Evolutionary conservation across 2,113 vertebrate species (phyloP).

Genomic region (Pygathrix nemaeus): DNA sequence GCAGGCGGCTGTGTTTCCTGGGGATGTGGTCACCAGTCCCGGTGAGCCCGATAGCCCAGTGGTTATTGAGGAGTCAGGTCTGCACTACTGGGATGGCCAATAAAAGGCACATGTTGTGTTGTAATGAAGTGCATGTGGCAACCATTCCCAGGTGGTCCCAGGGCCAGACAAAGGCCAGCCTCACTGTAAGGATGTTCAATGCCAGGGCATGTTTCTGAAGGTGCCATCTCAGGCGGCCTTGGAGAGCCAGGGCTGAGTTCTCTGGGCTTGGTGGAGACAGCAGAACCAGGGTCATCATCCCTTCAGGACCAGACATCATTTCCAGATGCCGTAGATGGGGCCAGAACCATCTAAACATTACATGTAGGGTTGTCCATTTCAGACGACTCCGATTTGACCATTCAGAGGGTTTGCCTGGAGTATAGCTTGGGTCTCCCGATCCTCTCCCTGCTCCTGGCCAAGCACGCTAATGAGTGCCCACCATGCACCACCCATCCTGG

Average conservation of each 20-base stretch:
- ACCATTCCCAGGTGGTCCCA: not conserved
- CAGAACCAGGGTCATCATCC: not conserved
- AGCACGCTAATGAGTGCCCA: not conserved
- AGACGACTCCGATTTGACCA: not conserved
- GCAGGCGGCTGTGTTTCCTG: conserved; percentile 16
- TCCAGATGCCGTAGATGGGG: not conserved
- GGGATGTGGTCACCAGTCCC: conserved; percentile 37
- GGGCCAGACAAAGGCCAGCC: not conserved
- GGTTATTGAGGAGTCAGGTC: conserved; percentile 19
- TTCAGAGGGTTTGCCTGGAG: not conserved
- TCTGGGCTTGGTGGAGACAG: not conserved
- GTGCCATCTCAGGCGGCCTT: not conserved
- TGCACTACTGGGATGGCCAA: not conserved
- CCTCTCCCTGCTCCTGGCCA: rapidly evolving
- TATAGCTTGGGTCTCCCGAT: not conserved
- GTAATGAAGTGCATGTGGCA: not conserved
- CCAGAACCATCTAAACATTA: not conserved
- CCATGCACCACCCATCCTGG: not conserved
- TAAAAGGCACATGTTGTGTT: conserved; percentile 27
- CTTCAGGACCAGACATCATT: not conserved
- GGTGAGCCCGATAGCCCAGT: not conserved
- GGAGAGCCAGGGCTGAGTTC: not conserved
- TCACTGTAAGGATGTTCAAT: not conserved
- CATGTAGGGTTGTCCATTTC: not conserved
- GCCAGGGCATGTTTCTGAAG: not conserved